Evolutionary conservation across 2,888 invertebrate species (phyloP).

Genomic region (Machimus atricapillus): DNA sequence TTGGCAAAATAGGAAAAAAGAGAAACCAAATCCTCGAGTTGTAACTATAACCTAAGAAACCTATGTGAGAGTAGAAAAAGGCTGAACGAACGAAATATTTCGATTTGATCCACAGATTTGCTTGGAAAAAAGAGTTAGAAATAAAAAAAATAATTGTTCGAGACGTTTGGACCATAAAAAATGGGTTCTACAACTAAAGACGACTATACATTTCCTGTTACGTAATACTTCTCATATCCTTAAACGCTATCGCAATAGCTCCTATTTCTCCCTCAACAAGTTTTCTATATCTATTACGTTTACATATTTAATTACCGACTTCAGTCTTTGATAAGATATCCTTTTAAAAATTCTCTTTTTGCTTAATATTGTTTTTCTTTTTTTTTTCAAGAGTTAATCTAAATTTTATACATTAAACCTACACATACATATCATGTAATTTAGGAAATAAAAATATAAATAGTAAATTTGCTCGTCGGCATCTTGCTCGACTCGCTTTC

Average conservation of each 20-base stretch:
- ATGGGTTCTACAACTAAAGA: background rate
- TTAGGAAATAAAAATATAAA: constrained; percentile 25
- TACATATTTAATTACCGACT: constrained; percentile 28
- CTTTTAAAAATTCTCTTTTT: constrained; percentile 17
- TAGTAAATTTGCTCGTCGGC: background rate
- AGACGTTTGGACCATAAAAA: background rate
- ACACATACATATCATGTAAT: background rate
- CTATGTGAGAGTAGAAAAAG: background rate
- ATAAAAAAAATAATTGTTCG: background rate
- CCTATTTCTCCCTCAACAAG: background rate
- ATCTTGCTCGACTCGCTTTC: background rate
- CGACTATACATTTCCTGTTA: background rate
- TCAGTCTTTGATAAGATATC: constrained; percentile 38
- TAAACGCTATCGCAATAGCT: background rate
- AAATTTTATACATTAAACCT: constrained; percentile 3
- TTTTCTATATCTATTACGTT: constrained; percentile 4
- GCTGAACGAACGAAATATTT: background rate
- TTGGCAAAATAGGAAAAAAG: constrained; percentile 39
- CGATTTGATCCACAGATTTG: background rate
- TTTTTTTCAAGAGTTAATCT: background rate
- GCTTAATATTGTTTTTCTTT: background rate
- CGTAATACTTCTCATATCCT: constrained; percentile 5
- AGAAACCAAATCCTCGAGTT: constrained; percentile 32
- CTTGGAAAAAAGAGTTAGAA: background rate
- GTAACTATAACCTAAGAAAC: background rate